Percentiles rank a stretch among this genome's conserved stretches.
These are phyloP conservation scores for Hydrocynus forskahlii DNA, from an alignment of 2,797 vertebrate genomes.

Conservation along the genomic window DNA sequence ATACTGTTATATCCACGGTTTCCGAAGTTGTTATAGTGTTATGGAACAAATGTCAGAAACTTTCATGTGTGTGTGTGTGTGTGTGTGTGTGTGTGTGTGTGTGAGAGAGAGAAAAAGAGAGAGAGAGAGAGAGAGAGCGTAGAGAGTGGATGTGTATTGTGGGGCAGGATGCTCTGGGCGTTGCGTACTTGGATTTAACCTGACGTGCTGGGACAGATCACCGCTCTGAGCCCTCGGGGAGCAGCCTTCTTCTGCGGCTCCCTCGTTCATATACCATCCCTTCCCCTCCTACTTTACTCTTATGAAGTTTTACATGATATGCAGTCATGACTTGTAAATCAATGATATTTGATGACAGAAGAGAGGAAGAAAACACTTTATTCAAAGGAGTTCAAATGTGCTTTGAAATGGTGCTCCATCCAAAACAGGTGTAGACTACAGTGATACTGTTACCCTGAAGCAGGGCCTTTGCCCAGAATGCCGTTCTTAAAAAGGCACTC, in stretches of 20 bases:
- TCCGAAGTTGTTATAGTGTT: slow-evolving; percentile 51
- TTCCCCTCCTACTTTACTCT: slow-evolving; percentile 55
- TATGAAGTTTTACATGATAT: slow-evolving; percentile 71
- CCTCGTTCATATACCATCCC: slow-evolving; percentile 55
- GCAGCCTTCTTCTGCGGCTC: slow-evolving; percentile 48
- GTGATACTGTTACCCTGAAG: slow-evolving; percentile 17
- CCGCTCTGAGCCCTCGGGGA: slow-evolving; percentile 58
- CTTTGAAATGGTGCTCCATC: slow-evolving; percentile 67
- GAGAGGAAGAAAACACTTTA: slow-evolving; percentile 41
- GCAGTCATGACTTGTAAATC: slow-evolving; percentile 72
- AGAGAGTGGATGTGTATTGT: neutral
- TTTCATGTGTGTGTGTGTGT: neutral
- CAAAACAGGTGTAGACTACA: slow-evolving; percentile 65
- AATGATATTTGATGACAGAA: slow-evolving; percentile 54
- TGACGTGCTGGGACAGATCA: slow-evolving; percentile 69
- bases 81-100: neutral
- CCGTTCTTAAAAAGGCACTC: neutral
- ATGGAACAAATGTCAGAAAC: slow-evolving; percentile 75
- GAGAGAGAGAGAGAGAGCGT: neutral
- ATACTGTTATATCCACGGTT: slow-evolving; percentile 43
- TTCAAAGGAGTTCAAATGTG: slow-evolving; percentile 65
- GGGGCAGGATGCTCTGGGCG: slow-evolving; percentile 62
- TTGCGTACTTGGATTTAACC: slow-evolving; percentile 71
- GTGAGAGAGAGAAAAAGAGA: neutral
- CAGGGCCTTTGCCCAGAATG: neutral